A percentile compares a stretch with the other conserved stretches of the same genome.
These are phyloP conservation scores for Triplophysa bombifrons DNA, from an alignment of 2,797 vertebrate genomes.

Conservation along the genomic window DNA sequence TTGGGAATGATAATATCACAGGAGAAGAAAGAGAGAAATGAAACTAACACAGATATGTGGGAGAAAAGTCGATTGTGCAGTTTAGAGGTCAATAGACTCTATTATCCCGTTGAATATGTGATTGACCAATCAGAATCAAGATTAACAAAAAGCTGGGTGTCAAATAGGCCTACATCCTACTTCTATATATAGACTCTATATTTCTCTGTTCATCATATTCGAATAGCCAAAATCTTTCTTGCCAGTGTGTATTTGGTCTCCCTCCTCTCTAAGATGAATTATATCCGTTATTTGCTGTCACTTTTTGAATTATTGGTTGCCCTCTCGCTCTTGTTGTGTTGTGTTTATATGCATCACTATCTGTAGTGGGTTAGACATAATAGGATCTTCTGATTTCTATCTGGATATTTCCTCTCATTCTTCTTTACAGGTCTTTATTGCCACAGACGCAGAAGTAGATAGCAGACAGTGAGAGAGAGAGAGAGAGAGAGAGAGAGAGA, in stretches of 20 bases:
- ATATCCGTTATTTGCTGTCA: constrained; percentile 30
- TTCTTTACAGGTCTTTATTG: constrained; percentile 40
- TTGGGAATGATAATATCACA: not conserved
- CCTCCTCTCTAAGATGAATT: constrained; percentile 22
- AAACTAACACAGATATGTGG: too few relatives aligned
- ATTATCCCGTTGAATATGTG: too few relatives aligned
- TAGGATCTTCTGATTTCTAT: constrained; percentile 40
- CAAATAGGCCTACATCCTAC: too few relatives aligned
- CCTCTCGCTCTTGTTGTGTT: constrained; percentile 32
- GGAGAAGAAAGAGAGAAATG: not conserved
- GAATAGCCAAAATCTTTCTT: not conserved
- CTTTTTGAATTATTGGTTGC: constrained; percentile 36
- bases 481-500: constrained; percentile 15
- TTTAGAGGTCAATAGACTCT: too few relatives aligned
- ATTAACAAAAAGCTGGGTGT: too few relatives aligned
- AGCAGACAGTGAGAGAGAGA: constrained; percentile 6
- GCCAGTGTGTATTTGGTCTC: not conserved
- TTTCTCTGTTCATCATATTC: not conserved
- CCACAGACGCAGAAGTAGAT: constrained; percentile 3
- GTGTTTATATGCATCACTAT: constrained; percentile 46
- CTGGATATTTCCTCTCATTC: constrained; percentile 33
- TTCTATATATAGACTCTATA: too few relatives aligned
- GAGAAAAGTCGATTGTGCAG: too few relatives aligned
- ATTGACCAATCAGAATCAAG: too few relatives aligned
- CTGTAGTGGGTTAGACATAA: constrained; percentile 39